Conservation (phyloP, 2,797 vertebrate species). For the Tangara arthus region DNA sequence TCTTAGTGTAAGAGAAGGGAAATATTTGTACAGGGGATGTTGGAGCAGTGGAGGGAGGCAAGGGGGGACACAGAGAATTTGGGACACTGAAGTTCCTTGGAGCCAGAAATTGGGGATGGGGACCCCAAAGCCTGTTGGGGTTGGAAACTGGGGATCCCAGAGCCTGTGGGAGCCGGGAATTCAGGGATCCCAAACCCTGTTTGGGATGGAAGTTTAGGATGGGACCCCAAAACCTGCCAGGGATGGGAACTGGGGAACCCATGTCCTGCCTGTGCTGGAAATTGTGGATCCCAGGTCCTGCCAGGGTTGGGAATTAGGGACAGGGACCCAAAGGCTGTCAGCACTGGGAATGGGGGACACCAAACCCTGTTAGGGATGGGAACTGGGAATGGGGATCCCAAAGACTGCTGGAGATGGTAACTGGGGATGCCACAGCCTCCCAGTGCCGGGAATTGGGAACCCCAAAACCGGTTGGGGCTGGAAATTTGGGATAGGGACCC, state of each 20-base stretch:
- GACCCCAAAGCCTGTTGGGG: neutral
- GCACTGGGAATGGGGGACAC: neutral
- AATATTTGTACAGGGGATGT: neutral
- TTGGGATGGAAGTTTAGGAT: too few species aligned
- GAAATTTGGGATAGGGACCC: neutral
- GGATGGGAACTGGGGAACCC: neutral
- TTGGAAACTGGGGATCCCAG: neutral
- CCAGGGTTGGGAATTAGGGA: neutral
- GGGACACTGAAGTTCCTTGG: neutral
- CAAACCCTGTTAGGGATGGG: neutral
- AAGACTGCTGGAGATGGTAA: neutral
- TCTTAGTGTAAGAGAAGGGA: neutral
- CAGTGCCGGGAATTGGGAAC: fast-evolving
- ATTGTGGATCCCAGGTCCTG: neutral
- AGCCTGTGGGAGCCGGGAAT: neutral
- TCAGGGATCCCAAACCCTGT: neutral
- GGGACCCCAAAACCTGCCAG: neutral
- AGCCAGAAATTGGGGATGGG: neutral
- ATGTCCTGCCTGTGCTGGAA: neutral
- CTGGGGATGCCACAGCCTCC: too few species aligned
- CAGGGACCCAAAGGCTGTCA: neutral
- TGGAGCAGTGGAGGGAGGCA: neutral
- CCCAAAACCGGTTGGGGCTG: neutral
- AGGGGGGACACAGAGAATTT: too few species aligned
- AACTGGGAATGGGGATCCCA: neutral